These are phyloP conservation scores for Anthophora plumipes DNA, from an alignment of 2,888 invertebrate species.

Conservation along the genomic window DNA sequence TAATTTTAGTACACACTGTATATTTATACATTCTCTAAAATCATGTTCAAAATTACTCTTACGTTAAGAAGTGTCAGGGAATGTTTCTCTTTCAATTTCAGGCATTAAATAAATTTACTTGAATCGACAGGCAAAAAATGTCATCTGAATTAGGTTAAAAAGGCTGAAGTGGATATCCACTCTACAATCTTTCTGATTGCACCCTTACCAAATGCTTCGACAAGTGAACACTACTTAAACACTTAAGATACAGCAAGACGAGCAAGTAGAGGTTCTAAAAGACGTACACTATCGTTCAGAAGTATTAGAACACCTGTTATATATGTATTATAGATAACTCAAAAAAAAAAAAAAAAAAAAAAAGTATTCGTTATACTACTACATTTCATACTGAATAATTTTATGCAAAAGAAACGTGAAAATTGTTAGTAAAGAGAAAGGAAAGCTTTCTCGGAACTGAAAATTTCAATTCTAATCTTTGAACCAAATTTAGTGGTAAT, in stretches of 20 bases:
- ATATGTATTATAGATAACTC: too few species aligned
- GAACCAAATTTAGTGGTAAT: too few species aligned
- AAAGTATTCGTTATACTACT: not conserved
- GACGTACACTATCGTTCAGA: not conserved
- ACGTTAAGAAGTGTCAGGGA: too few species aligned
- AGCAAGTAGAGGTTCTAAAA: not conserved
- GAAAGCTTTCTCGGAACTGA: too few species aligned
- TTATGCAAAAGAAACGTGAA: too few species aligned
- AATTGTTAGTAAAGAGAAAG: too few species aligned
- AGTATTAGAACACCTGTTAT: too few species aligned
- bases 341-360: too few species aligned
- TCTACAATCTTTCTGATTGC: not conserved
- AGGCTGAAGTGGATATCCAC: not conserved
- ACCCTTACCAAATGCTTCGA: conserved; percentile 16
- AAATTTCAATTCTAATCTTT: too few species aligned
- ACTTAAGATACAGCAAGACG: conserved; percentile 9
- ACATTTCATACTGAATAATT: not conserved
- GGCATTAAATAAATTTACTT: not conserved
- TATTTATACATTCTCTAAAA: too few species aligned
- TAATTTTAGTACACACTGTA: too few species aligned
- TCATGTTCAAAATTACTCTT: too few species aligned
- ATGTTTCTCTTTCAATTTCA: not conserved
- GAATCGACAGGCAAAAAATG: not conserved
- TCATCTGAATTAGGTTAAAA: not conserved
- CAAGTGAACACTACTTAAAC: conserved; percentile 15